A percentile compares a stretch with the other conserved stretches of the same genome.
phyloP scores from a whole-genome alignment of 1,140 invertebrate genomes.

The Lepidurus arcticus region DNA sequence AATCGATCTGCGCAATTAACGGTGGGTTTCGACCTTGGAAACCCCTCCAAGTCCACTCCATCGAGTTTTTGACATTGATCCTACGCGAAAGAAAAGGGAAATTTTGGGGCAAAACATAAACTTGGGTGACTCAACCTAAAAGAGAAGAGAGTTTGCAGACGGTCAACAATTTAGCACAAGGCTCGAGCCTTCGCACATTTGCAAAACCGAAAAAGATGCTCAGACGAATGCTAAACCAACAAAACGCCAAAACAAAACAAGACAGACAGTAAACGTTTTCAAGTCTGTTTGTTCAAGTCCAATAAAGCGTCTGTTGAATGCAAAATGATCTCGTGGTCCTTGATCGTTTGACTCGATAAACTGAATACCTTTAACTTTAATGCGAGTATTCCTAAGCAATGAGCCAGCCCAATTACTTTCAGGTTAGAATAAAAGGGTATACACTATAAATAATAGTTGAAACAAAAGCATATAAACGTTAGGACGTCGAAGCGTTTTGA shows the following conservation, averaged over 20 bases:
- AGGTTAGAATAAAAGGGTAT: not conserved
- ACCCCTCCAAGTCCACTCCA: not conserved
- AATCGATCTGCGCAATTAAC: not conserved
- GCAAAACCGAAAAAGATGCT: not conserved
- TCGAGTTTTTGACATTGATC: not conserved
- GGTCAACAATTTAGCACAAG: too few species aligned
- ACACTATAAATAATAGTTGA: not conserved
- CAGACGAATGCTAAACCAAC: not conserved
- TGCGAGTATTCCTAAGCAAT: not conserved
- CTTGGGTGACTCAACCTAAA: too few species aligned
- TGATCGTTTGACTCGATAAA: not conserved
- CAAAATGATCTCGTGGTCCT: not conserved
- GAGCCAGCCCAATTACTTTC: slow-evolving; percentile 10
- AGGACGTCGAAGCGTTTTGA: not conserved
- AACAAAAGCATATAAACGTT: not conserved
- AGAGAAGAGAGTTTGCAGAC: too few species aligned
- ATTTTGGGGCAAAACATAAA: too few species aligned
- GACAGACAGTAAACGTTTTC: not conserved
- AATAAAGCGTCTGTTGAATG: slow-evolving; percentile 3
- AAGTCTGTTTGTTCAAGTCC: not conserved
- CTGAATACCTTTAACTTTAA: not conserved
- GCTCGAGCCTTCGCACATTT: too few species aligned
- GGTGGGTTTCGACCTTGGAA: not conserved
- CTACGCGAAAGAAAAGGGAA: not conserved
- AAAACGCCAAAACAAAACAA: not conserved